Conservation (phyloP, 2,888 invertebrate genomes). For the Campopleginae sp. region DNA sequence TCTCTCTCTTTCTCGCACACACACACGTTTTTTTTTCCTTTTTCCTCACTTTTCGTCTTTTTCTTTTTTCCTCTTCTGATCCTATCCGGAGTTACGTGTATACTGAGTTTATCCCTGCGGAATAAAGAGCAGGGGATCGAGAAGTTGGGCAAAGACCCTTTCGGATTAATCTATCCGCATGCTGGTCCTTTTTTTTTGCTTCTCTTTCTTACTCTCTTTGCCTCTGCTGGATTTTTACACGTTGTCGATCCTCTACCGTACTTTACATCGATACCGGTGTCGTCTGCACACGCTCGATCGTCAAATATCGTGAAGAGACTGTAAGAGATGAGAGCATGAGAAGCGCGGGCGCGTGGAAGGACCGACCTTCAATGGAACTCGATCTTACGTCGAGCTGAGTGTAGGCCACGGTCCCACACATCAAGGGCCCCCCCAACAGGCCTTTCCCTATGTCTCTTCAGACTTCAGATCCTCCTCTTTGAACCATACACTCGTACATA, state of each 20-base stretch:
- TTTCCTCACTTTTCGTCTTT: constrained; percentile 34
- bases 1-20: neutral
- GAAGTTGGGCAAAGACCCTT: constrained; percentile 61
- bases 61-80: neutral
- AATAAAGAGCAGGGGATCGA: constrained; percentile 52
- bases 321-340: constrained; percentile 18
- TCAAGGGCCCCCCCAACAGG: constrained; percentile 32
- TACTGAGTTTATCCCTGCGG: constrained; percentile 55
- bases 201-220: neutral
- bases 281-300: constrained; percentile 47
- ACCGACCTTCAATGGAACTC: constrained; percentile 73
- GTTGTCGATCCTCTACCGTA: constrained; percentile 25
- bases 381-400: constrained; percentile 71
- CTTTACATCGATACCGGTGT: constrained; percentile 51
- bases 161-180: constrained; percentile 62
- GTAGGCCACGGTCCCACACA: constrained; percentile 65
- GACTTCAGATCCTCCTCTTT: constrained; percentile 49
- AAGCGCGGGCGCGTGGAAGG: constrained; percentile 45
- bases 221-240: constrained; percentile 2
- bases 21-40: neutral
- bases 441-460: constrained; percentile 45
- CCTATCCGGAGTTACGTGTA: constrained; percentile 37
- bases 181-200: constrained; percentile 3
- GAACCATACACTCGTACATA: constrained; percentile 29
- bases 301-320: constrained; percentile 28